Evolutionary conservation across 2,113 vertebrate genomes (phyloP), one percentile per base, ranked within the genome.

Genomic region (Coregonus clupeaformis): DNA sequence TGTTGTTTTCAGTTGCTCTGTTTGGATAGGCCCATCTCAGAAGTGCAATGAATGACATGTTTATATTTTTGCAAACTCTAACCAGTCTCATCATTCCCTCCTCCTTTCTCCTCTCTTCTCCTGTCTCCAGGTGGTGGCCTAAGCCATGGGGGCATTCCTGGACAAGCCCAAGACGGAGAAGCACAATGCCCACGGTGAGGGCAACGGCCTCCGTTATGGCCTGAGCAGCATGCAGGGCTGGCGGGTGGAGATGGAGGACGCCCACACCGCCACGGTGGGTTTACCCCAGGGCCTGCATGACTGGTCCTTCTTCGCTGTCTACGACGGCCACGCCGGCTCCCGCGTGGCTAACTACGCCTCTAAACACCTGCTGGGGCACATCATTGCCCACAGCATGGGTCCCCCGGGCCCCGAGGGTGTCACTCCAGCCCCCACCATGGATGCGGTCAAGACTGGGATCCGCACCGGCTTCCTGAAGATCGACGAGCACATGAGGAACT

Each of bases 111-210:
- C 4, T 49, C 25, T 59, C 25, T 7, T 57, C 22, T 71, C 49
- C 30, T 45, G 11, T 22, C 27, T 16, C 24, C 6, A 97, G 95
- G 91, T 88, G 84, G 80, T 86, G 80, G 90, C 91, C 82, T 93
- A 90, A 96, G 94, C 78, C 90, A 99, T 99, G 98, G 98, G 98
- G 92, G 97, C 98, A 75, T 99, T 99, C 93, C 94, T 99, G 93
- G 97, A 99, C 91, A 99, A 99, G 91, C 98, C 97, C 93, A 98
- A 98, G 95, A 99, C 97, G 6, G 97, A 99, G 83, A 99, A 99
- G 87, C 95, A 97, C 88, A 98, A 97, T 85, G 95, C 92, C 27
- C 96, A 96, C 1, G 97, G 97, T 77, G 94, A 95, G 80, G 97
- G 97, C 60, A 99, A 98, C 52, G 94, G 95, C 73, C 91, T 99